phyloP scores from a whole-genome alignment of 1,140 invertebrate species.

The Aricia agestis region DNA sequence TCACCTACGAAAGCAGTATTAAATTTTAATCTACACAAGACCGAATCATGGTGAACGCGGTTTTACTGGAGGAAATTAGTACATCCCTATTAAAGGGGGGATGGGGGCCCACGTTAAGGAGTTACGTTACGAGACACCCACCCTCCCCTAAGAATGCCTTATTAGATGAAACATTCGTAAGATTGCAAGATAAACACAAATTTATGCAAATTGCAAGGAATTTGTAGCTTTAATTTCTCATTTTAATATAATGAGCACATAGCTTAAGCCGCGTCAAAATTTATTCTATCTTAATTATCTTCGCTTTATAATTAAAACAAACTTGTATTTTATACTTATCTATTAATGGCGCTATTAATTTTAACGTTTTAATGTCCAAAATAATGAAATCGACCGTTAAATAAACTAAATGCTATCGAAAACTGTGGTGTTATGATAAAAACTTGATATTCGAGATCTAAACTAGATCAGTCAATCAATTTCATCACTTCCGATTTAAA shows the following conservation, averaged over 20 bases:
- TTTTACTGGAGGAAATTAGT: constrained; percentile 51
- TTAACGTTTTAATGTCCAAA: no score
- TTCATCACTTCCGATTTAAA: no score
- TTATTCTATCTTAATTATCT: constrained; percentile 8
- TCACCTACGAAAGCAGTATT: constrained; percentile 21
- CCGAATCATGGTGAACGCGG: constrained; percentile 40
- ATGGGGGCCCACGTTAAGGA: constrained; percentile 19
- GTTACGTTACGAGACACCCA: neutral
- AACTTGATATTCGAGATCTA: no score
- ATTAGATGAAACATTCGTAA: constrained; percentile 35
- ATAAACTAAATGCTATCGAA: no score
- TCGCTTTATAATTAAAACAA: neutral
- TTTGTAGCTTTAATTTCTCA: constrained; percentile 20
- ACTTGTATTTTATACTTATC: neutral
- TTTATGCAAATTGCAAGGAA: constrained; percentile 33
- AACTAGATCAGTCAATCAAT: no score
- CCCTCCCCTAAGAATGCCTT: constrained; percentile 20
- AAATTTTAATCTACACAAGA: constrained; percentile 41
- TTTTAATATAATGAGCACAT: constrained; percentile 8
- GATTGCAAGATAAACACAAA: constrained; percentile 31
- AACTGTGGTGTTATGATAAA: no score
- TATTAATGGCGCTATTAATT: no score
- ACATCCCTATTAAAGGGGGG: constrained; percentile 31
- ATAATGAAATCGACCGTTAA: no score
- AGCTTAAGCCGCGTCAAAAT: neutral